Evolutionary conservation across 2,888 invertebrate species (phyloP), one percentile per base, ranked within the genome.

Genomic region (Chrysomela aeneicollis): DNA sequence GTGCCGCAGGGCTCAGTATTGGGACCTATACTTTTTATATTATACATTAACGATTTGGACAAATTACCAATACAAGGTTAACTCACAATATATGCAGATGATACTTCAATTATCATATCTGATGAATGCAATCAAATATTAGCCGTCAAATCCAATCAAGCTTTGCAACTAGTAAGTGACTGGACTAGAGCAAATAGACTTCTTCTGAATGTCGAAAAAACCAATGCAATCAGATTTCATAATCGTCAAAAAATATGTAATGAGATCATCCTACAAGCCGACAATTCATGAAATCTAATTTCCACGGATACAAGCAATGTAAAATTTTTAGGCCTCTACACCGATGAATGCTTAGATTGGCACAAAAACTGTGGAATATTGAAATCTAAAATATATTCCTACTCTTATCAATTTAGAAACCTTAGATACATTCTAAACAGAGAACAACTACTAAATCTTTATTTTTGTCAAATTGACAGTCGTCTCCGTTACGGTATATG

Each of bases 141-240:
- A 10, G 22, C 26, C 22, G 26, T 2, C 22, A 51, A 22, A 22
- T 51, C 12, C 51, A 51, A 51, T 22, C 19, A 49, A 49, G 49
- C 49, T 12, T 17, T 49, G 49, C 49, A 18, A 49, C 49, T 51
- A 51, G 51, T 51, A 51, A 51, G 51, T 21, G 51, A 51, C 51
- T 12, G 26, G 51, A 51, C 51, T 12, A 51, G 51, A 51, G 21
- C 51, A 51, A 51, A 51, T 21, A 51, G 22, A 51, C 51, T 21
- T 51, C 21, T 51, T 22, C 51, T 51, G 22, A 22, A 51, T 51
- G 51, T 21, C 51, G 51, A 21, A 9, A 26, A 51, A 35, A 35
- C 35, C 12, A 35, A 35, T 35, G 35, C 35, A 35, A 35, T 35
- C 35, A 6, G 35, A 35, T 35, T 35, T 12, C 12, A 35, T 35